These are phyloP conservation scores for Scaptodrosophila lebanonensis DNA, from an alignment of 1,140 invertebrate species.

Conservation along the genomic window DNA sequence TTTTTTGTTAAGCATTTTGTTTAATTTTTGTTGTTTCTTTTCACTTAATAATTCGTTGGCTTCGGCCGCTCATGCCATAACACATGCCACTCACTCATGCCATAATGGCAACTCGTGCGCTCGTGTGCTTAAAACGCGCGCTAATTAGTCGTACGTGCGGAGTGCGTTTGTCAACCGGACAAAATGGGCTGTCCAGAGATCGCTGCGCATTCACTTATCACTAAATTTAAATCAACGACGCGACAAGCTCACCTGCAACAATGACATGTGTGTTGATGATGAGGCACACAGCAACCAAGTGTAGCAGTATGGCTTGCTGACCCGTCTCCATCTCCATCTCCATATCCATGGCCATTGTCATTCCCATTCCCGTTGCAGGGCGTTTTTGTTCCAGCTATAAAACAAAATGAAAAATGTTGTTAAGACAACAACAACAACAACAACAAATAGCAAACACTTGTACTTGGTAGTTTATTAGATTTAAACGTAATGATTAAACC, in stretches of 20 bases:
- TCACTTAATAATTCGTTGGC: too few relatives aligned
- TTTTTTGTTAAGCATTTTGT: constrained; percentile 5
- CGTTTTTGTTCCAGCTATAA: too few relatives aligned
- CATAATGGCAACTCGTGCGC: constrained; percentile 23
- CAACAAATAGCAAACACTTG: constrained; percentile 29
- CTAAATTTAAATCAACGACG: constrained; percentile 56
- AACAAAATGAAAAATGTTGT: constrained; percentile 73
- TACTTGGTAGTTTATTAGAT: constrained; percentile 49
- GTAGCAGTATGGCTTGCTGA: constrained; percentile 37
- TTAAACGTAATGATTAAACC: constrained; percentile 72
- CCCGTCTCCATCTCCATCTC: constrained; percentile 45
- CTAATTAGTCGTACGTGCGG: constrained; percentile 69
- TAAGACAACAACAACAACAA: constrained; percentile 30
- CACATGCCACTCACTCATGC: constrained; percentile 19
- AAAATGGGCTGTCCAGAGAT: constrained; percentile 31
- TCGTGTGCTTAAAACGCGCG: constrained; percentile 46
- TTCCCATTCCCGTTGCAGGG: too few relatives aligned
- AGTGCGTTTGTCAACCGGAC: constrained; percentile 60
- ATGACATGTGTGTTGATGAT: constrained; percentile 57
- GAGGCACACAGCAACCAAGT: constrained; percentile 25
- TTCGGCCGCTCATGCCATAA: neutral
- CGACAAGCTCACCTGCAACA: constrained; percentile 62
- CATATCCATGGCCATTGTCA: constrained; percentile 7
- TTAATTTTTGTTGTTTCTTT: neutral
- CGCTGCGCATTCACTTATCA: constrained; percentile 46